Evolutionary conservation across 2,888 invertebrate genomes (phyloP).

Genomic region (Leptopilina syphax): DNA sequence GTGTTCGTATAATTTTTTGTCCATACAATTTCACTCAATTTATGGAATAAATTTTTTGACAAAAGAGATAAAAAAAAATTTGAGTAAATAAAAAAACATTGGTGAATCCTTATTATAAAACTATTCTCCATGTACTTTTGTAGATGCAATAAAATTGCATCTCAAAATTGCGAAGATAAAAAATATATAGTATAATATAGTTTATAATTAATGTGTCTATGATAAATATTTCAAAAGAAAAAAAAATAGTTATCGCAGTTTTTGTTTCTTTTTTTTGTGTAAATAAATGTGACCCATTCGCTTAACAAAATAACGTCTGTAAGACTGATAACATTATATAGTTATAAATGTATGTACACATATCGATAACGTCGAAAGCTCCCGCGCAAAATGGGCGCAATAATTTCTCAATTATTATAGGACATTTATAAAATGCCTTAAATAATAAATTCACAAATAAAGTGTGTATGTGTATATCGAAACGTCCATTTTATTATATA

Average conservation of each 20-base stretch:
- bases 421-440: constrained; percentile 38
- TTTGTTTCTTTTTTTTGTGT: not conserved
- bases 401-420: constrained; percentile 5
- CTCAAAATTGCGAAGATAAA: not conserved
- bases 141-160: not conserved
- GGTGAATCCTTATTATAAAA: not conserved
- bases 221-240: not conserved
- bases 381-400: constrained; percentile 1
- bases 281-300: constrained; percentile 34
- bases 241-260: not conserved
- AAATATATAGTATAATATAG: not conserved
- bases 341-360: constrained; percentile 4
- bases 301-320: constrained; percentile 28
- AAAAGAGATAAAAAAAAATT: no score
- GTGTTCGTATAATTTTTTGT: no score
- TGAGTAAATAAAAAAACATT: no score
- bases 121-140: not conserved
- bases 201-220: constrained; percentile 8
- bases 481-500: constrained; percentile 21
- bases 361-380: constrained; percentile 34
- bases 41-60: no score
- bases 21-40: no score
- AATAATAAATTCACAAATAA: constrained; percentile 21
- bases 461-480: constrained; percentile 2
- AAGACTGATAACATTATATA: constrained; percentile 36